These are phyloP conservation scores for Lepilemur ruficaudatus DNA, from an alignment of 2,797 vertebrate genomes.

Conservation along the genomic window DNA sequence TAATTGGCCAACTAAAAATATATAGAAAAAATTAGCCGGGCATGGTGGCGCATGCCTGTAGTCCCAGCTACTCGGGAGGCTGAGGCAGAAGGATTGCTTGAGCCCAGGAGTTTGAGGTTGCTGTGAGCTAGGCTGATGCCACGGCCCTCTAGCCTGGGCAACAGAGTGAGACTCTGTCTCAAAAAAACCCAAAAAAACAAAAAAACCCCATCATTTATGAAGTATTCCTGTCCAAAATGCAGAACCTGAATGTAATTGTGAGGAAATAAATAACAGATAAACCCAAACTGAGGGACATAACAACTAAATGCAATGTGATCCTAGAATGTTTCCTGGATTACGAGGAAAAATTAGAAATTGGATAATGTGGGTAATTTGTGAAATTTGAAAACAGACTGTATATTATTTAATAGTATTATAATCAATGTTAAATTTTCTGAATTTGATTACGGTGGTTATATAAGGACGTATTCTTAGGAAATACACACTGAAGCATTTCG, in stretches of 20 bases:
- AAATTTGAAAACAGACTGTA: background rate
- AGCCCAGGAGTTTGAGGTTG: too few species aligned
- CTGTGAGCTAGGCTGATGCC: too few species aligned
- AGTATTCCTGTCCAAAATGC: background rate
- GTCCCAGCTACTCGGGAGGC: too few species aligned
- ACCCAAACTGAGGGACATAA: background rate
- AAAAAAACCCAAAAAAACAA: too few species aligned
- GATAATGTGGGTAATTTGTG: background rate
- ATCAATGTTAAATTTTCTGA: background rate
- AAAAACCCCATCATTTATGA: background rate
- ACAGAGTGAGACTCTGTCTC: too few species aligned
- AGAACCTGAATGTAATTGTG: background rate
- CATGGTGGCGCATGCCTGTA: too few species aligned
- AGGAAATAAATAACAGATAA: background rate
- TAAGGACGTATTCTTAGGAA: slow-evolving; percentile 18
- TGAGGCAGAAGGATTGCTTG: too few species aligned
- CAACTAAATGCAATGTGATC: background rate
- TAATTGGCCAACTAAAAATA: too few species aligned
- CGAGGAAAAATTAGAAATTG: background rate
- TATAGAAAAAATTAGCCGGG: too few species aligned
- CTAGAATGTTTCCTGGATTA: background rate
- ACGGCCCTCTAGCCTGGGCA: too few species aligned
- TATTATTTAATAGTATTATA: background rate
- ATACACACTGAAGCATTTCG: background rate
- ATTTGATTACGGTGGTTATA: background rate